Conservation (phyloP, 2,797 vertebrate species). For the Valencia hispanica region DNA sequence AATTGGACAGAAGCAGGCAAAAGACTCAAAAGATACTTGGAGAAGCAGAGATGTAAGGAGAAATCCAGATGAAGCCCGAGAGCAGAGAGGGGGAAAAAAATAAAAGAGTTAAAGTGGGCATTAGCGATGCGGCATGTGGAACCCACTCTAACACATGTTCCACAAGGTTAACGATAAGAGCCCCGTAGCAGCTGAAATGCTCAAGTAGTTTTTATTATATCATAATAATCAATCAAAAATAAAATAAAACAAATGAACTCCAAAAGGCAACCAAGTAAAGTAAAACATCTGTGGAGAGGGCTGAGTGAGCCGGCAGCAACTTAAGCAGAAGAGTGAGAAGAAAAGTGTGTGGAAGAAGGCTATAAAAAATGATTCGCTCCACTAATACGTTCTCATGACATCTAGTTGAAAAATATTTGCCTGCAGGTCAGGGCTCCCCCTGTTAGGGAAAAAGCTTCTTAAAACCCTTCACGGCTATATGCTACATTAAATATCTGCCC, state of each 20-base stretch:
- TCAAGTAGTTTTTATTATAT: slow-evolving; percentile 90
- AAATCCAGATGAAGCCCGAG: slow-evolving; percentile 69
- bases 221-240: slow-evolving; percentile 90
- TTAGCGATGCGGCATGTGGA: slow-evolving; percentile 78
- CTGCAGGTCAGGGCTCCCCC: slow-evolving; percentile 80
- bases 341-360: slow-evolving; percentile 25
- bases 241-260: slow-evolving; percentile 89
- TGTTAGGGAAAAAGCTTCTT: slow-evolving; percentile 75
- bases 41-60: slow-evolving; percentile 49
- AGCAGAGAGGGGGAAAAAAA: slow-evolving; percentile 63
- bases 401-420: slow-evolving; percentile 85
- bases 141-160: slow-evolving; percentile 76
- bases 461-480: slow-evolving; percentile 76
- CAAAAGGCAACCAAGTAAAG: slow-evolving; percentile 80
- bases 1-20: slow-evolving; percentile 19
- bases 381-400: slow-evolving; percentile 83
- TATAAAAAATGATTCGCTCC: slow-evolving; percentile 59
- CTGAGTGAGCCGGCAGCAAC: slow-evolving; percentile 55
- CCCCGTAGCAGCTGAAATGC: slow-evolving; percentile 84
- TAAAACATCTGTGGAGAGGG: slow-evolving; percentile 78
- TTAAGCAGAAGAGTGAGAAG: slow-evolving; percentile 55
- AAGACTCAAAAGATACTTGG: slow-evolving; percentile 33
- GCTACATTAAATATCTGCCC: slow-evolving; percentile 84
- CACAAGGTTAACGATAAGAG: slow-evolving; percentile 89
- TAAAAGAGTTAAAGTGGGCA: slow-evolving; percentile 77